Conservation (phyloP, 2,888 invertebrate genomes). For the Cerastoderma edule region DNA sequence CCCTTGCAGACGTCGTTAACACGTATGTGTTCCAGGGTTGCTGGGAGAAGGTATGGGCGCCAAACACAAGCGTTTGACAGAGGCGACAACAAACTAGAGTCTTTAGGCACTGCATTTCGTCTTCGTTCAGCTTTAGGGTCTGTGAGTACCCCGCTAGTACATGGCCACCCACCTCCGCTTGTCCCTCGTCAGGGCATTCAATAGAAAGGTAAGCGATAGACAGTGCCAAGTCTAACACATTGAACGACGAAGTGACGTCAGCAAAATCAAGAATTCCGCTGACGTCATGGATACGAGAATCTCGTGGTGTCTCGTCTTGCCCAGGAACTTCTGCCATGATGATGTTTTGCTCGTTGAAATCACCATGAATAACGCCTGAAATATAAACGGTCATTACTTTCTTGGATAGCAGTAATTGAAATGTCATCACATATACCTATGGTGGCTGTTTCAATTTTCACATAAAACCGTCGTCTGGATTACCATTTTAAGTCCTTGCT, state of each 20-base stretch:
- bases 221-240: conserved; percentile 92
- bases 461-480: no score
- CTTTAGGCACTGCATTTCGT: conserved; percentile 89
- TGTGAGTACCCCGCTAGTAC: conserved; percentile 91
- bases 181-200: conserved; percentile 86
- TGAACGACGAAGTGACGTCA: conserved; percentile 88
- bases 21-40: conserved; percentile 93
- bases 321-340: conserved; percentile 85
- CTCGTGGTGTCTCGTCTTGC: conserved; percentile 78
- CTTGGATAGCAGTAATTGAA: no score
- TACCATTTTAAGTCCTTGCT: no score
- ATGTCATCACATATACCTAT: no score
- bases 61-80: conserved; percentile 92
- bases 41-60: conserved; percentile 89
- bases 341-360: conserved; percentile 95
- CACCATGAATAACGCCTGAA: conserved; percentile 92
- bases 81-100: conserved; percentile 91
- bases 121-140: conserved; percentile 86
- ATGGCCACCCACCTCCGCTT: conserved; percentile 83
- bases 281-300: conserved; percentile 86
- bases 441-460: no score
- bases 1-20: conserved; percentile 86
- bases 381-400: no score
- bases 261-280: conserved; percentile 93
- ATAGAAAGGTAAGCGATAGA: conserved; percentile 92